These are phyloP conservation scores for Tetropium fuscum DNA, from an alignment of 2,888 invertebrate species.

Conservation along the genomic window DNA sequence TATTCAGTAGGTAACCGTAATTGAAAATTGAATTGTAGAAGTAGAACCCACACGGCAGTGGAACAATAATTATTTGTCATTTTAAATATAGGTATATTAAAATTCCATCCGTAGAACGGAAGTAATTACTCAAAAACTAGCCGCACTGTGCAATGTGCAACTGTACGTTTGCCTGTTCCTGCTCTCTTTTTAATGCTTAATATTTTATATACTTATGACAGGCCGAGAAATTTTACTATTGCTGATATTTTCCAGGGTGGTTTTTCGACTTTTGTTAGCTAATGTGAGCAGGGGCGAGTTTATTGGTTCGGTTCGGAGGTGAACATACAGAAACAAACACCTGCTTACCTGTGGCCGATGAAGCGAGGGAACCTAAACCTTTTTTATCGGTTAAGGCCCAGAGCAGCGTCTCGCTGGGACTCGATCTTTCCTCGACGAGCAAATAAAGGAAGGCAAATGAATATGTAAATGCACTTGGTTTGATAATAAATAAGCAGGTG, in stretches of 20 bases:
- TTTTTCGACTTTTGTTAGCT: conserved; percentile 35
- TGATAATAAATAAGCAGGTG: conserved; percentile 26
- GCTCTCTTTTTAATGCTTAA: conserved; percentile 32
- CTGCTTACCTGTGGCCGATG: conserved; percentile 46
- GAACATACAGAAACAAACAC: conserved; percentile 40
- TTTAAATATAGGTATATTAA: background rate
- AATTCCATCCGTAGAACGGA: conserved; percentile 1
- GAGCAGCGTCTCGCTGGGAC: conserved; percentile 14
- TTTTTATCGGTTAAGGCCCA: conserved; percentile 21
- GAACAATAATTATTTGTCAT: conserved; percentile 4
- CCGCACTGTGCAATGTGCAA: background rate
- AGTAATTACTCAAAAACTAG: conserved; percentile 13
- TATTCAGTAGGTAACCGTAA: too few species aligned
- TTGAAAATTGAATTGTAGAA: background rate
- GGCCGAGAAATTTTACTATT: conserved; percentile 35
- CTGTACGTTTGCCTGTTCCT: conserved; percentile 9
- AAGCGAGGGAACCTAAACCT: conserved; percentile 26
- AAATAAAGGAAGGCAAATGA: conserved; percentile 12
- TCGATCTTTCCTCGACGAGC: conserved; percentile 9
- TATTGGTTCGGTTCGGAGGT: conserved; percentile 38
- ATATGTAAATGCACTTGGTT: conserved; percentile 21
- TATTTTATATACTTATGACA: conserved; percentile 39
- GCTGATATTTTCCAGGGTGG: conserved; percentile 23
- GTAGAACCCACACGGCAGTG: background rate
- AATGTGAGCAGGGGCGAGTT: conserved; percentile 38